Conservation (phyloP, 2,888 invertebrate species). For the Geophilus truncorum region DNA sequence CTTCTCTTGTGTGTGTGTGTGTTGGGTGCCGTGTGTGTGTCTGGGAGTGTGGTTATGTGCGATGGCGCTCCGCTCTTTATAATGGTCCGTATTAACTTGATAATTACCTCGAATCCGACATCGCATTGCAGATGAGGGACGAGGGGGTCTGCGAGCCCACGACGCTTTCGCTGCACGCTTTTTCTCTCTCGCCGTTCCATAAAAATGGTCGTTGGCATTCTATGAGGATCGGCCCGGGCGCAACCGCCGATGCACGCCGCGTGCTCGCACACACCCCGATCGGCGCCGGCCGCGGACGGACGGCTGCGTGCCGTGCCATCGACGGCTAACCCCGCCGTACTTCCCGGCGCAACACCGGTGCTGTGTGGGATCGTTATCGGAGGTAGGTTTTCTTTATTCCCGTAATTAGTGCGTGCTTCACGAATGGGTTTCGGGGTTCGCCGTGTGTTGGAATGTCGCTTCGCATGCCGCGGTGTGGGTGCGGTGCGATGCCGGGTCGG, state of each 20-base stretch:
- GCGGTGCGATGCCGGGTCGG: not conserved
- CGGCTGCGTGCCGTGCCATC: not conserved
- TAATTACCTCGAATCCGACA: conserved; percentile 36
- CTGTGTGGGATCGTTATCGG: not conserved
- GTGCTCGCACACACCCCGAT: not conserved
- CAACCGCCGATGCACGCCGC: conserved; percentile 7
- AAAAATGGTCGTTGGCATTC: conserved; percentile 35
- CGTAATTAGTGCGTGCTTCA: not conserved
- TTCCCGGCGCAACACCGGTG: too few species aligned
- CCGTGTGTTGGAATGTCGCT: not conserved
- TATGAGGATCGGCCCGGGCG: conserved; percentile 22
- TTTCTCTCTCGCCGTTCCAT: conserved; percentile 17
- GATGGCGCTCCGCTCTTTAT: conserved; percentile 28
- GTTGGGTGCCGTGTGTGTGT: not conserved
- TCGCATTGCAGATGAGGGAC: conserved; percentile 34
- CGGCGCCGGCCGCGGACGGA: conserved; percentile 9
- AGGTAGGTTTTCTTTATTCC: not conserved
- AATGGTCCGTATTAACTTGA: conserved; percentile 36
- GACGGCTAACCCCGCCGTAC: not conserved
- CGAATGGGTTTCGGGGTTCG: not conserved
- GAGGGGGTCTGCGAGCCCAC: not conserved
- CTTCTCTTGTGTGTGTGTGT: conserved; percentile 4
- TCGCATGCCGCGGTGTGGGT: conserved; percentile 7
- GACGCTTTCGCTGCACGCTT: conserved; percentile 18
- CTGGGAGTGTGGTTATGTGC: not conserved